Conservation (phyloP, 2,113 vertebrate species). For the Gnathonemus echidnorhynchus region DNA sequence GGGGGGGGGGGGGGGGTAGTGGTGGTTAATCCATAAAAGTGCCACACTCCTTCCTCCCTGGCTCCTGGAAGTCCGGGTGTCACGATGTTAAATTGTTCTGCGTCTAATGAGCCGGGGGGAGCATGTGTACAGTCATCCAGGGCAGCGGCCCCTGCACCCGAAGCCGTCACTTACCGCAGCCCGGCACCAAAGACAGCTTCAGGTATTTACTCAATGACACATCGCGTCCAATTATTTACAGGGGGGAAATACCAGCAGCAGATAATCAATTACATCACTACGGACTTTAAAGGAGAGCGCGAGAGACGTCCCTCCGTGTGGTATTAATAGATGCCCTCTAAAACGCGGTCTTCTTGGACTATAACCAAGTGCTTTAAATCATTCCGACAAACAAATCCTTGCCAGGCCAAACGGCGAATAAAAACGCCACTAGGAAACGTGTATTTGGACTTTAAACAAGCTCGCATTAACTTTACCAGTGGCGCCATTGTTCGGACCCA, state of each 20-base stretch:
- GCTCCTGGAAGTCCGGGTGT: conserved; percentile 29
- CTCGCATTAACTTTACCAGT: conserved; percentile 49
- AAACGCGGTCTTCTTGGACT: conserved; percentile 29
- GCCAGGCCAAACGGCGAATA: conserved; percentile 51
- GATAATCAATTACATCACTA: conserved; percentile 11
- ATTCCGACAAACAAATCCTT: conserved; percentile 39
- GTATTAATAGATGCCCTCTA: background rate
- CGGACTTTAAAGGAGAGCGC: background rate
- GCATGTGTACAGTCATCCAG: conserved; percentile 21
- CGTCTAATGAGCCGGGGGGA: conserved; percentile 19
- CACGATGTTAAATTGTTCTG: conserved; percentile 26
- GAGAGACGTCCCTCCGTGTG: background rate
- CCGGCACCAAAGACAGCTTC: conserved; percentile 30
- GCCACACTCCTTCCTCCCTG: background rate
- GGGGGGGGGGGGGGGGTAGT: background rate
- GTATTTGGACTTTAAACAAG: conserved; percentile 52
- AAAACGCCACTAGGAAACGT: conserved; percentile 49
- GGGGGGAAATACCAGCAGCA: conserved; percentile 14
- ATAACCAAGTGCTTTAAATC: conserved; percentile 42
- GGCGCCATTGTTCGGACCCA: conserved; percentile 50
- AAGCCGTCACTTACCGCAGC: conserved; percentile 39
- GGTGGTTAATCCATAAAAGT: background rate
- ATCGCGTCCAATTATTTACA: conserved; percentile 34
- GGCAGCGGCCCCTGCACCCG: conserved; percentile 29
- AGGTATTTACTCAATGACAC: conserved; percentile 34